These are phyloP conservation scores for Drosophila lowei DNA, from an alignment of 1,140 invertebrate species.

Conservation along the genomic window DNA sequence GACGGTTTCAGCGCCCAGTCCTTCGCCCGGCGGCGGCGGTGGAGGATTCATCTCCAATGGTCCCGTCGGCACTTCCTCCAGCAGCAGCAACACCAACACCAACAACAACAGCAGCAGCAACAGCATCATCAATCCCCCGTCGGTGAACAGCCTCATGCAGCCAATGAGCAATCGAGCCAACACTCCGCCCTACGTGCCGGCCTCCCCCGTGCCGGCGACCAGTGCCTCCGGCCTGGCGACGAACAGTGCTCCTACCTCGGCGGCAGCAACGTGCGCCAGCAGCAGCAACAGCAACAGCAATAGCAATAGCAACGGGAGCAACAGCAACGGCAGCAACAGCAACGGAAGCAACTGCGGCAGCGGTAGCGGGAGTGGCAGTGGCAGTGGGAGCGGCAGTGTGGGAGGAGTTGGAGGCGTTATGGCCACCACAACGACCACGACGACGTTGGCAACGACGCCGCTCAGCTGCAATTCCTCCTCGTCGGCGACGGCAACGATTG, in stretches of 20 bases:
- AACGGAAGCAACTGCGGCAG: slow-evolving; percentile 27
- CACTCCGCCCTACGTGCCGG: slow-evolving; percentile 68
- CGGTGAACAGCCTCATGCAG: slow-evolving; percentile 83
- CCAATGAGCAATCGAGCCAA: slow-evolving; percentile 70
- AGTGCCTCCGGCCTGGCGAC: slow-evolving; percentile 51
- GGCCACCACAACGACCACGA: slow-evolving; percentile 47
- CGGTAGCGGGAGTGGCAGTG: slow-evolving; percentile 22
- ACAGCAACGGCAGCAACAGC: slow-evolving; percentile 24
- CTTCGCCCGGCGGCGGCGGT: slow-evolving; percentile 79
- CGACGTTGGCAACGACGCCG: slow-evolving; percentile 47
- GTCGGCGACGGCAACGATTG: slow-evolving; percentile 47
- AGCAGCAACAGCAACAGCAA: slow-evolving; percentile 34
- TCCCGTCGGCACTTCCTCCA: slow-evolving; percentile 83
- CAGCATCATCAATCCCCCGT: slow-evolving; percentile 83
- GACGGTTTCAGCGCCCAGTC: slow-evolving; percentile 84
- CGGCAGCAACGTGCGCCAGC: slow-evolving; percentile 41
- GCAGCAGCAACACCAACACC: slow-evolving; percentile 30
- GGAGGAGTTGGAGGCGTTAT: slow-evolving; percentile 31
- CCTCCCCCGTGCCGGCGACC: slow-evolving; percentile 68
- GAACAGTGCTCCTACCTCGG: slow-evolving; percentile 58
- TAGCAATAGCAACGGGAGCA: slow-evolving; percentile 17
- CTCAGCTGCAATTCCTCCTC: slow-evolving; percentile 63
- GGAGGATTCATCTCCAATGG: slow-evolving; percentile 79
- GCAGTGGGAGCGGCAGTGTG: slow-evolving; percentile 10
- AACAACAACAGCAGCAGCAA: slow-evolving; percentile 27